A percentile compares a stretch with the other conserved stretches of the same genome.
These are phyloP conservation scores for Cheumatopsyche charites DNA, from an alignment of 1,140 invertebrate genomes.

Conservation along the genomic window DNA sequence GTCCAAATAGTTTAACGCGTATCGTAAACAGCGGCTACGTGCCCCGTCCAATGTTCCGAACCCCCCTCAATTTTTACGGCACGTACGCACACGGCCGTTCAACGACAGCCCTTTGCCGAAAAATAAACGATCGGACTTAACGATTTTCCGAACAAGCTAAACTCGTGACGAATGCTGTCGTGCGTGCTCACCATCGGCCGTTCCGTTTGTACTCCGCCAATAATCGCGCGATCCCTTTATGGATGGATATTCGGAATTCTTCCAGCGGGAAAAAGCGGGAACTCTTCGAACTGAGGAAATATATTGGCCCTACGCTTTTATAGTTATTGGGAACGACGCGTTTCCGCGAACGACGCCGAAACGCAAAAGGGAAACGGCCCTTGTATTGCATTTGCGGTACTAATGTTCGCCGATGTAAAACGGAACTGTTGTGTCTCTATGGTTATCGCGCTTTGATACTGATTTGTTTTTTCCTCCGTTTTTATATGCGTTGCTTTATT, in stretches of 20 bases:
- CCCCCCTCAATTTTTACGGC: slow-evolving; percentile 16
- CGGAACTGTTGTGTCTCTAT: no score
- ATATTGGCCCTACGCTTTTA: slow-evolving; percentile 47
- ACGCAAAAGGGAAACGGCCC: slow-evolving; percentile 33
- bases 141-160: no score
- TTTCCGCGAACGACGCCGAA: slow-evolving; percentile 30
- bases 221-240: slow-evolving; percentile 30
- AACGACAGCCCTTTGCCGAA: not conserved
- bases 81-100: no score
- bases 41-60: slow-evolving; percentile 7
- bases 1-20: slow-evolving; percentile 41
- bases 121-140: no score
- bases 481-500: no score
- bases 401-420: slow-evolving; percentile 15
- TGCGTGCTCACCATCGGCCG: no score
- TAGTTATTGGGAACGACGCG: slow-evolving; percentile 43
- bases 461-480: no score
- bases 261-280: not conserved
- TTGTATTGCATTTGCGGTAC: slow-evolving; percentile 39
- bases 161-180: no score
- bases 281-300: slow-evolving; percentile 44
- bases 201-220: slow-evolving; percentile 13
- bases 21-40: slow-evolving; percentile 46
- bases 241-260: slow-evolving; percentile 42
- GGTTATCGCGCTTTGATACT: no score